These are phyloP conservation scores for Bubalus kerabau DNA, from an alignment of 2,113 vertebrate species.

Conservation along the genomic window DNA sequence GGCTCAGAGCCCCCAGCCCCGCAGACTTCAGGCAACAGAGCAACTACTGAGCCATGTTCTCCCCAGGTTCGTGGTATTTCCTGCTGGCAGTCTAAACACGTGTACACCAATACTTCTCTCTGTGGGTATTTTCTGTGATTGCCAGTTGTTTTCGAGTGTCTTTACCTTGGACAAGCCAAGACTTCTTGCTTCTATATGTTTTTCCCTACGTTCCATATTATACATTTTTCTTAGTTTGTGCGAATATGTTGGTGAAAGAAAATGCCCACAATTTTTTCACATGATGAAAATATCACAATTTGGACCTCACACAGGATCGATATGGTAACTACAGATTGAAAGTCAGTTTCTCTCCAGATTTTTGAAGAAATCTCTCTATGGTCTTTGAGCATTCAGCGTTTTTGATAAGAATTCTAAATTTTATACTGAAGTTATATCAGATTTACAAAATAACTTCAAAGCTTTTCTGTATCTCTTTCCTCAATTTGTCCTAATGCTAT, in stretches of 20 bases:
- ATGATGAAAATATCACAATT: not conserved
- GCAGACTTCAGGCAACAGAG: not conserved
- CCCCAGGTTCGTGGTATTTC: not conserved
- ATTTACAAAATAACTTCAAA: not conserved
- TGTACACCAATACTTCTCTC: not conserved
- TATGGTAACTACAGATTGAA: not conserved
- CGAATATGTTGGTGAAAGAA: not conserved
- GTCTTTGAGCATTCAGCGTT: not conserved
- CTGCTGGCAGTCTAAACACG: not conserved
- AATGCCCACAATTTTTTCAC: not conserved
- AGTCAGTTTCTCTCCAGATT: not conserved
- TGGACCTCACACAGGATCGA: not conserved
- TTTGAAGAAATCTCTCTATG: not conserved
- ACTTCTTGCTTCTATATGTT: too few species aligned
- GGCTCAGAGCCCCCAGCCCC: not conserved
- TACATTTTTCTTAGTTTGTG: not conserved
- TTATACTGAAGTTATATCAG: not conserved
- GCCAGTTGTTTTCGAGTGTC: not conserved
- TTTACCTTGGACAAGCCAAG: not conserved
- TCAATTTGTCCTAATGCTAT: not conserved
- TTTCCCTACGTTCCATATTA: not conserved
- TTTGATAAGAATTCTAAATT: not conserved
- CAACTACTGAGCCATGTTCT: not conserved
- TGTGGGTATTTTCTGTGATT: not conserved
- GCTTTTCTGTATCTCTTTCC: not conserved